Percentiles rank a stretch among this genome's conserved stretches.
Evolutionary conservation across 2,888 invertebrate genomes (phyloP).

Genomic region (Cephalotes varians): DNA sequence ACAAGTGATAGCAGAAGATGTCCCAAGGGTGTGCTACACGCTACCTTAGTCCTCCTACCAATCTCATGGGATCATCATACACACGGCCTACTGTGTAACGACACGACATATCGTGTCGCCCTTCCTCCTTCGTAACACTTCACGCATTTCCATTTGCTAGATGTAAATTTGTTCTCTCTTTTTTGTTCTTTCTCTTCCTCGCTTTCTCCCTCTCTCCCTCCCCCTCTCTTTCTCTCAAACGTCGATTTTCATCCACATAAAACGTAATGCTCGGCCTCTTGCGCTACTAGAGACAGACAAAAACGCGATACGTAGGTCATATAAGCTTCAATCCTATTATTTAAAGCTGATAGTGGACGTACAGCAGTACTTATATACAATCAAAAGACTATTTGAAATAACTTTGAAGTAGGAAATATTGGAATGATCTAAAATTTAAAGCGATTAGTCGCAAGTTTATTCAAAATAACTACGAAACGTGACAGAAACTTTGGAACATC

Average conservation of each 20-base stretch:
- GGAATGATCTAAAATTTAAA: conserved; percentile 23
- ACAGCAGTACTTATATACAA: background rate
- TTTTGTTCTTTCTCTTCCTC: background rate
- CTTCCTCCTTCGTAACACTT: conserved; percentile 75
- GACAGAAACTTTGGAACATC: background rate
- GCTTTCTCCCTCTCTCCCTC: background rate
- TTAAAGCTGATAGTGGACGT: conserved; percentile 5
- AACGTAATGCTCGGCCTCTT: background rate
- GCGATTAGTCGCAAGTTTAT: background rate
- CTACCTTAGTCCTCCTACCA: conserved; percentile 73
- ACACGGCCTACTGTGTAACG: conserved; percentile 72
- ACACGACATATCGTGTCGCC: conserved; percentile 59
- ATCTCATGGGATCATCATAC: conserved; percentile 77
- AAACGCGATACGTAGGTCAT: background rate
- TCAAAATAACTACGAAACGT: background rate
- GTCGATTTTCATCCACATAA: conserved; percentile 2
- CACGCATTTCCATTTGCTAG: conserved; percentile 79
- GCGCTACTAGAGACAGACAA: background rate
- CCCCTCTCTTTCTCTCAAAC: background rate
- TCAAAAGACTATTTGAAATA: background rate
- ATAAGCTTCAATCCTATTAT: conserved; percentile 17
- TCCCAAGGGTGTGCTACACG: conserved; percentile 84
- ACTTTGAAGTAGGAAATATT: background rate
- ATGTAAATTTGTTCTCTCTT: conserved; percentile 66
- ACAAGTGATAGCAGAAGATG: conserved; percentile 84